These are phyloP conservation scores for Geotria australis DNA, from an alignment of 2,797 vertebrate species.

Conservation along the genomic window DNA sequence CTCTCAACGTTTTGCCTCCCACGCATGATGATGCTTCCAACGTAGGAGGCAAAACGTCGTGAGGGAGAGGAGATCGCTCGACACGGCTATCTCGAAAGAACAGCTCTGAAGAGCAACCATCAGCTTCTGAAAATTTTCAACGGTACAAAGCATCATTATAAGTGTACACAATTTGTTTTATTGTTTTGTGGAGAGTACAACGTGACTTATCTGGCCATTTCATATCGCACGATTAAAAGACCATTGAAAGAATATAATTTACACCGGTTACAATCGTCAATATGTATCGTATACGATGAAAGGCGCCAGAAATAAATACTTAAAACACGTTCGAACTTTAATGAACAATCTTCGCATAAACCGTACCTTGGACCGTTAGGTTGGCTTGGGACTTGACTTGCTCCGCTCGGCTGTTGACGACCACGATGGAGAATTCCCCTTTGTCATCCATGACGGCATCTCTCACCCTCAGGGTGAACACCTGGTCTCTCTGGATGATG, in stretches of 20 bases:
- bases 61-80: too few relatives aligned
- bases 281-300: not conserved
- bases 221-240: too few relatives aligned
- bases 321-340: constrained; percentile 1
- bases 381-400: constrained; percentile 36
- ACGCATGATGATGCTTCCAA: too few relatives aligned
- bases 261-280: not conserved
- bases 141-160: too few relatives aligned
- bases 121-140: too few relatives aligned
- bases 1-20: too few relatives aligned
- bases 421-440: constrained; percentile 27
- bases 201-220: too few relatives aligned
- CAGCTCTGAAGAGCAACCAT: too few relatives aligned
- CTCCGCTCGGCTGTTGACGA: constrained; percentile 64
- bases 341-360: not conserved
- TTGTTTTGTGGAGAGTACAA: too few relatives aligned
- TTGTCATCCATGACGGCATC: constrained; percentile 39
- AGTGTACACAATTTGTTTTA: too few relatives aligned
- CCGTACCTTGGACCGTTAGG: constrained; percentile 48
- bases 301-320: not conserved
- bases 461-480: constrained; percentile 66
- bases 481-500: constrained; percentile 58
- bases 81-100: too few relatives aligned
- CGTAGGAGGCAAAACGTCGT: too few relatives aligned
- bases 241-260: not conserved